Evolutionary conservation across 2,888 invertebrate species (phyloP).

Genomic region (Sphaerophoria rueppellii): DNA sequence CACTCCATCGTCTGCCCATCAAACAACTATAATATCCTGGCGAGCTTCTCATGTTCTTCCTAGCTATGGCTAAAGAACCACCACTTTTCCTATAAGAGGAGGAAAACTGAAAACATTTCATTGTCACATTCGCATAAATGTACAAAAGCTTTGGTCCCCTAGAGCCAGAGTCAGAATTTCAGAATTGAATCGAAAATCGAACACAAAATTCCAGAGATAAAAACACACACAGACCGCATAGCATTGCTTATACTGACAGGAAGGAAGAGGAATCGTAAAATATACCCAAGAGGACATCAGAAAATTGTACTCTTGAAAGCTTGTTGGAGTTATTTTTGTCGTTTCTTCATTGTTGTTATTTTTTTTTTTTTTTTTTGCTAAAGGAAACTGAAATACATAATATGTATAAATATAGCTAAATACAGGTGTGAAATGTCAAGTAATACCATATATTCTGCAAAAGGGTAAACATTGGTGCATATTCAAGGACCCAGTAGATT

Average conservation of each 20-base stretch:
- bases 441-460: conserved; percentile 58
- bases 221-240: conserved; percentile 60
- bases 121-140: conserved; percentile 53
- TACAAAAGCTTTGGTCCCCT: conserved; percentile 13
- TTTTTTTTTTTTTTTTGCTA: not conserved
- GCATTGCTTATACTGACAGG: too few species aligned
- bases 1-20: conserved; percentile 32
- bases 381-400: conserved; percentile 1
- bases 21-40: conserved; percentile 1
- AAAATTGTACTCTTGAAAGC: not conserved
- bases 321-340: not conserved
- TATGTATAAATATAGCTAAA: not conserved
- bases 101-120: conserved; percentile 62
- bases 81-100: not conserved
- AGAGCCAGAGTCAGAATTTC: conserved; percentile 24
- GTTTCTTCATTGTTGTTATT: not conserved
- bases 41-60: conserved; percentile 44
- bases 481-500: too few species aligned
- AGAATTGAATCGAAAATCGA: conserved; percentile 64
- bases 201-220: conserved; percentile 55
- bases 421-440: conserved; percentile 70
- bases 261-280: conserved; percentile 17
- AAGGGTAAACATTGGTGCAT: too few species aligned
- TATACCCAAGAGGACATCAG: conserved; percentile 28
- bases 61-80: not conserved